These are phyloP conservation scores for Hoplostethus atlanticus DNA, from an alignment of 2,797 vertebrate genomes.

Conservation along the genomic window DNA sequence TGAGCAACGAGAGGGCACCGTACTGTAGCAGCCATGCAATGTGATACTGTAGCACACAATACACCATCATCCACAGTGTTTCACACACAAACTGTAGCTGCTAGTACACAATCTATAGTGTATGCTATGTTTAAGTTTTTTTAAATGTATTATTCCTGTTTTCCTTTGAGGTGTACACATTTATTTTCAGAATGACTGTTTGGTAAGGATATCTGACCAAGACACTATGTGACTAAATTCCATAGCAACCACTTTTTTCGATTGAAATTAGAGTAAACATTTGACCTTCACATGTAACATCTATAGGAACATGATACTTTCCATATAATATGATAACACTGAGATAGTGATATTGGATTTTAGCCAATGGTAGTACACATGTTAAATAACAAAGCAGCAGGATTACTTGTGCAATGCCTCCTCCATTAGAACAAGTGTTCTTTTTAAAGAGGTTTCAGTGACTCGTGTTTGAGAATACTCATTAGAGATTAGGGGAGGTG, in stretches of 20 bases:
- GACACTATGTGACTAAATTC: neutral
- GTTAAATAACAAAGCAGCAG: neutral
- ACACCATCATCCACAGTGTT: slow-evolving; percentile 13
- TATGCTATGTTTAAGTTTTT: neutral
- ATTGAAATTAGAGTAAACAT: neutral
- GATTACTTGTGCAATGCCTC: slow-evolving; percentile 3
- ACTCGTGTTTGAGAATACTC: slow-evolving; percentile 11
- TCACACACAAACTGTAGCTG: slow-evolving; percentile 12
- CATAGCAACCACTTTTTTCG: neutral
- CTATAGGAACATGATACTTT: neutral
- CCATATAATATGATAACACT: neutral
- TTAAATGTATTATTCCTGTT: slow-evolving; percentile 6
- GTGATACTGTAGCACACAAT: slow-evolving; percentile 24
- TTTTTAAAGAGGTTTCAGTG: slow-evolving; percentile 22
- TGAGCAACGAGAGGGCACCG: slow-evolving; percentile 38
- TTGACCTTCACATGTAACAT: slow-evolving; percentile 9
- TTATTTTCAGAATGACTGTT: neutral
- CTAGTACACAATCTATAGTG: slow-evolving; percentile 17
- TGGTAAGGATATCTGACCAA: no score
- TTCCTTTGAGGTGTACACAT: neutral
- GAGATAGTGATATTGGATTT: neutral
- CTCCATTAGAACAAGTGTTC: slow-evolving; percentile 1
- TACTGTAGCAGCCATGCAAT: slow-evolving; percentile 22
- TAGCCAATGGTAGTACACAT: neutral
- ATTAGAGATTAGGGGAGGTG: slow-evolving; percentile 6